These are phyloP conservation scores for Quiscalus mexicanus DNA, from an alignment of 2,113 vertebrate species.

Conservation along the genomic window DNA sequence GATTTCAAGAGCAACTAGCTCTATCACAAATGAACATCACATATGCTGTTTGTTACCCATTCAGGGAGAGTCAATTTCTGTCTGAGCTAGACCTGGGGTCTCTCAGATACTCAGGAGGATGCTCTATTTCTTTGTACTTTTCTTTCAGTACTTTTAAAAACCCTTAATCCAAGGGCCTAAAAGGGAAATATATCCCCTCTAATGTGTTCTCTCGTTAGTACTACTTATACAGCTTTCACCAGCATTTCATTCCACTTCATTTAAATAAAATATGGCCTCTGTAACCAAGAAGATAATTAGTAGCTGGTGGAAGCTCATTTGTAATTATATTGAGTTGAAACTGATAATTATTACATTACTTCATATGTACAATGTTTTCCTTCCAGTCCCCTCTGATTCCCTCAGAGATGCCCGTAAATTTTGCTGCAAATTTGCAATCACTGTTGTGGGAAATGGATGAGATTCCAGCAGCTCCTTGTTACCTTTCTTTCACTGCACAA, in stretches of 20 bases:
- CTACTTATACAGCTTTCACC: background rate
- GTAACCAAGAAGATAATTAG: conserved; percentile 61
- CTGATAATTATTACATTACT: conserved; percentile 55
- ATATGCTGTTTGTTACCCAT: background rate
- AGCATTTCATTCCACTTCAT: conserved; percentile 17
- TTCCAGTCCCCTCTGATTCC: conserved; percentile 3
- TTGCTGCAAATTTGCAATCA: background rate
- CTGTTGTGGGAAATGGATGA: background rate
- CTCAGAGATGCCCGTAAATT: background rate
- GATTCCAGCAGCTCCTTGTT: background rate
- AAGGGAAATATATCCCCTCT: background rate
- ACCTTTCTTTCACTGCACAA: background rate
- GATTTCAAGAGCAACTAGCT: background rate
- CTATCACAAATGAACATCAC: background rate
- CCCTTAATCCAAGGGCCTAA: background rate
- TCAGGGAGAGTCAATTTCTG: background rate
- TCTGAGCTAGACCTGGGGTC: background rate
- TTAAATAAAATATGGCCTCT: conserved; percentile 62
- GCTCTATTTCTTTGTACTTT: background rate
- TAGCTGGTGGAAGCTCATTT: conserved; percentile 31
- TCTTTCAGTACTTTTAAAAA: background rate
- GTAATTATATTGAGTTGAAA: conserved; percentile 54
- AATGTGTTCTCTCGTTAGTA: background rate
- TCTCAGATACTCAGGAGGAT: background rate
- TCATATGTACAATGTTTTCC: conserved; percentile 20